Evolutionary conservation across 1,140 invertebrate genomes (phyloP), one percentile per base, ranked within the genome.

Genomic region (Musca vetustissima): DNA sequence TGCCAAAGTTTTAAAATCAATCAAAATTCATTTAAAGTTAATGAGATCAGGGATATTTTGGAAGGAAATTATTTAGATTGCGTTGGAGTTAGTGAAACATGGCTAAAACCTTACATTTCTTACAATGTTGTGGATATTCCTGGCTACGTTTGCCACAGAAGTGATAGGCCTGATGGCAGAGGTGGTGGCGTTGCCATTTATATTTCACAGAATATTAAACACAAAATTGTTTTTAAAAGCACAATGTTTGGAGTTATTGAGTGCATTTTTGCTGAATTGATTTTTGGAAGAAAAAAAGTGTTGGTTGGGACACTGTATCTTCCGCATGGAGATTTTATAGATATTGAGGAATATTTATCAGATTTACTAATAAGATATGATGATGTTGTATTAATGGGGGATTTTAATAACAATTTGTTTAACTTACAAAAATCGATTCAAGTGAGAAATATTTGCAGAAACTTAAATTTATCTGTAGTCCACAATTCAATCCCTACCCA

Each of bases 401-500:
- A 55, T 13, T 55, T 55, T 55, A 55, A 55, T 24, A 55, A 55
- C 14, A 55, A 24, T 19, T 24, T 55, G 2, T 55, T 55, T 55
- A 19, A 55, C 22, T 13, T 11, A 11, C 4, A 14, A 9, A 55
- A 55, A 22, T 55, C 52, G 2, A 14, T 55, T 9, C 21, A 21
- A 8, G 21, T 55, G 13, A 22, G 7, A 11, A 55, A 28, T 28
- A 28, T 28, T 4, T 28, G 28, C 28, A 28, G 28, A 28, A 28
- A 8, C 8, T 28, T 28, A 8, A 28, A 28, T 28, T 28, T 28
- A 28, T 28, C 28, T 28, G 8, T 28, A 28, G 28, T 8, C 28
- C 28, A 28, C 8, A 28, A 28, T 8, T 28, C 28, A 28, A 28
- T 28, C 28, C 28, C 28, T 8, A 28, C 28, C 8, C 28, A 28